Evolutionary conservation across 2,797 vertebrate genomes (phyloP), one percentile per base, ranked within the genome.

Genomic region (Cossypha polioptera): DNA sequence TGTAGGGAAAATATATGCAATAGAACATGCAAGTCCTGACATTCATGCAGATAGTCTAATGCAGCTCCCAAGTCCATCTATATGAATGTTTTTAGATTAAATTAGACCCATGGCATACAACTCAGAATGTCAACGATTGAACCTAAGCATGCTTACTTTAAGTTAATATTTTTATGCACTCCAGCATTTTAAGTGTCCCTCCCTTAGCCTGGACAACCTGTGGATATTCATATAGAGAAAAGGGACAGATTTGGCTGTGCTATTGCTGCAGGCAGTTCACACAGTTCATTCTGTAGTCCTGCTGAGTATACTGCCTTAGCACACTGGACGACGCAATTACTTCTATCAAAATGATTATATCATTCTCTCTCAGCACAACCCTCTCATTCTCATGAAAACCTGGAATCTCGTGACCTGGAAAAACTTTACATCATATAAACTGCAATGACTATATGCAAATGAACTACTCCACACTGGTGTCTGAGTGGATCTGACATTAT

Each of bases 401-500:
- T 13, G 18, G 8, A 57, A n/a, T 59, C 33, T 21, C 11, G 35
- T 7, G 43, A 38, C 25, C 18, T 40, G 43, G 28, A 72, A 66
- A 20, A 66, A 1, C 3, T 65, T 79, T 69, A 13, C 3, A 54
- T n/a, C 1, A 3, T 22, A 13, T 4, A 9, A 21, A 12, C 21
- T 59, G 25, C 21, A 38, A 43, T 43, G 28, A 54, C 24, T 21
- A 40, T 19, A 14, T 24, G 10, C 13, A 58, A 35, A 59, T 24
- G 5, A 42, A 2, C 7, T 22, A 3, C 18, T 6, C 16, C 5
- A 8, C 13, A 4, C 11, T 16, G 9, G 3, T 33, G 28, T 24
- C 65, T 67, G 6, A 3, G 2, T 42, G 28, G 24, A 25, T 9
- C 29, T 75, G 54, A 10, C 4, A 22, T 29, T 48, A 10, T 17